Conservation (phyloP, 2,113 vertebrate genomes). For the Ictidomys tridecemlineatus region DNA sequence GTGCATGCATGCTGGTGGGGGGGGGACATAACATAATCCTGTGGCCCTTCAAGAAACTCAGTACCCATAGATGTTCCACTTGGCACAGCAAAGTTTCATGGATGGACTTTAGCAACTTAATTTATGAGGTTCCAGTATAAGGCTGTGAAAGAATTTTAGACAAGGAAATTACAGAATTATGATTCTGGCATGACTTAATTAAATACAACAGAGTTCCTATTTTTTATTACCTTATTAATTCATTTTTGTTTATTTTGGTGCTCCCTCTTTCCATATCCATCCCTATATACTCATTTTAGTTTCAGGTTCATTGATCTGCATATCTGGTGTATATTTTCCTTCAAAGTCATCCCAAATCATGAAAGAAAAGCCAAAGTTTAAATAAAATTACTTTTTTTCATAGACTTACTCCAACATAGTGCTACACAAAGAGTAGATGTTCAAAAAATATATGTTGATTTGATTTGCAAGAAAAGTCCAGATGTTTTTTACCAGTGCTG, state of each 20-base stretch:
- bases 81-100: background rate
- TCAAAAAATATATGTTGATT: background rate
- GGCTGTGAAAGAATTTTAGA: slow-evolving; percentile 51
- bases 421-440: background rate
- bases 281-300: background rate
- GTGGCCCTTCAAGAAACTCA: background rate
- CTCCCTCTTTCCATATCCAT: no score
- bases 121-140: background rate
- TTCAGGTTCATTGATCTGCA: background rate
- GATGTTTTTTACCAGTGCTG: background rate
- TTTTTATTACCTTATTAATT: slow-evolving; percentile 32
- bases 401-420: background rate
- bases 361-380: slow-evolving; percentile 51
- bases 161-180: slow-evolving; percentile 62
- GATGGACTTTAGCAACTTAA: background rate
- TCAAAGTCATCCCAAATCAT: background rate
- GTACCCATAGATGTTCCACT: background rate
- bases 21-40: background rate
- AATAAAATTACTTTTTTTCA: slow-evolving; percentile 32
- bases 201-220: slow-evolving; percentile 13
- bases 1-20: background rate
- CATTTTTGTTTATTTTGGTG: background rate
- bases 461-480: slow-evolving; percentile 54
- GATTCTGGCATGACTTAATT: slow-evolving; percentile 49
- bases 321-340: background rate